Base-by-base conservation (phyloP, 2,113 vertebrate species). In the Gambusia holbrooki region DNA sequence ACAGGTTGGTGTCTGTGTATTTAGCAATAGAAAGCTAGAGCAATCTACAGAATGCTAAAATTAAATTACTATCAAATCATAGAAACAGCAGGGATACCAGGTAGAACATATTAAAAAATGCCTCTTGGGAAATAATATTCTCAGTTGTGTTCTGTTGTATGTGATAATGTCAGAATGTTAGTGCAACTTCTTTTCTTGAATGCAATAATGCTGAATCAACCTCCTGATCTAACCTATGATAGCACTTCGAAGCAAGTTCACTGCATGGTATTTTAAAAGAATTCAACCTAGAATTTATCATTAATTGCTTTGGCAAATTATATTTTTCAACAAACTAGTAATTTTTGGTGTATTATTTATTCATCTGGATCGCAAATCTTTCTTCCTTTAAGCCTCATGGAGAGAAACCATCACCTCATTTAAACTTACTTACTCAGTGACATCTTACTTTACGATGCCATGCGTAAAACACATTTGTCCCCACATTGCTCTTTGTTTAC, bases 401-500 rank as follows among this genome's bases (percentile, higher is more conserved):
- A 75, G 64, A 80, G 85, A 80, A 69, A 69, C 71, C 72, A 65
- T 87, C 29, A 64, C 45, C 67, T 68, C 83, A 89, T 92, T 15
- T 84, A 83, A 62, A 13, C 76, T 83, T 72, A 72, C 84, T 77
- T 77, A 68, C 33, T 48, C 32, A 29, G 65, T 82, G 86, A 86
- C 80, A 81, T 35, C 40, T 73, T 35, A 42, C 70, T 81, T 81
- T 81, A 87, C 3, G 51, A 69, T 42, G 32, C n/a, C 58, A 70
- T 15, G 22, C 68, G 48, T 84, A 76, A 58, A 64, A 42, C 84
- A 84, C 74, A 81, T 87, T 87, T 73, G 84, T 76, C 75, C 2
- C 48, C 76, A 66, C 64, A 76, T 76, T 76, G 66, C 27, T 82
- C 84, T 90, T 90, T 92, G 91, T 94, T 88, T 88, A 81, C 78